A percentile compares a stretch with the other conserved stretches of the same genome.
phyloP scores from a whole-genome alignment of 2,888 invertebrate species.

The Eustalomyia histrio region DNA sequence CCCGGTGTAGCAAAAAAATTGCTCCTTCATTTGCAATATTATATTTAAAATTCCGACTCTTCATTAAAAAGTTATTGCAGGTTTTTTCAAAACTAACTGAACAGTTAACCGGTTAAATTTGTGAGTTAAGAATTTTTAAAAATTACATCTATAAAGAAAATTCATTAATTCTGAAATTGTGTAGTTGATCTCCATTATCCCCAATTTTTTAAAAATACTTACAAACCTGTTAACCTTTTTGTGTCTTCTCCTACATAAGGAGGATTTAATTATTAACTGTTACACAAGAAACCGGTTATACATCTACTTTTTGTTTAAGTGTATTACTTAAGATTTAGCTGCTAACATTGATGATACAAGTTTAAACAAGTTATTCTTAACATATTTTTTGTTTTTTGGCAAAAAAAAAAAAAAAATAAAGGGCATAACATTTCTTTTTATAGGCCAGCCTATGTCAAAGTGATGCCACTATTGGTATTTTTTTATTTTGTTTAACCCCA shows the following conservation, averaged over 20 bases:
- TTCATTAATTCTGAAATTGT: too few species aligned
- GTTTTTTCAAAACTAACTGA: too few species aligned
- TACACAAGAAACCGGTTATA: conserved; percentile 48
- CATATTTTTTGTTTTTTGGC: background rate
- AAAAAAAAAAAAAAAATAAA: background rate
- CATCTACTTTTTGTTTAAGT: background rate
- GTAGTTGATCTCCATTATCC: background rate
- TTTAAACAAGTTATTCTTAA: conserved; percentile 8
- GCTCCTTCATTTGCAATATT: too few species aligned
- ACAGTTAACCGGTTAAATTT: too few species aligned
- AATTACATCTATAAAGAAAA: too few species aligned
- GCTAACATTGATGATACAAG: conserved; percentile 43
- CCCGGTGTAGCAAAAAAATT: too few species aligned
- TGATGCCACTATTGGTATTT: conserved; percentile 6
- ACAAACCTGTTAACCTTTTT: conserved; percentile 25
- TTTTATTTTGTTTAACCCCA: too few species aligned
- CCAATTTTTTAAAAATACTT: background rate
- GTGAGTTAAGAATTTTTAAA: too few species aligned
- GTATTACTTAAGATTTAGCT: conserved; percentile 25
- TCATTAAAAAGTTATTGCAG: too few species aligned
- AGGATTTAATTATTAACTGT: conserved; percentile 51
- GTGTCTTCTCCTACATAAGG: conserved; percentile 10
- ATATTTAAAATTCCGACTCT: too few species aligned
- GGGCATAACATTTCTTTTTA: background rate
- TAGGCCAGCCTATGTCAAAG: background rate